Evolutionary conservation across 2,797 vertebrate species (phyloP), one percentile per base, ranked within the genome.

Genomic region (Ataeniobius toweri): DNA sequence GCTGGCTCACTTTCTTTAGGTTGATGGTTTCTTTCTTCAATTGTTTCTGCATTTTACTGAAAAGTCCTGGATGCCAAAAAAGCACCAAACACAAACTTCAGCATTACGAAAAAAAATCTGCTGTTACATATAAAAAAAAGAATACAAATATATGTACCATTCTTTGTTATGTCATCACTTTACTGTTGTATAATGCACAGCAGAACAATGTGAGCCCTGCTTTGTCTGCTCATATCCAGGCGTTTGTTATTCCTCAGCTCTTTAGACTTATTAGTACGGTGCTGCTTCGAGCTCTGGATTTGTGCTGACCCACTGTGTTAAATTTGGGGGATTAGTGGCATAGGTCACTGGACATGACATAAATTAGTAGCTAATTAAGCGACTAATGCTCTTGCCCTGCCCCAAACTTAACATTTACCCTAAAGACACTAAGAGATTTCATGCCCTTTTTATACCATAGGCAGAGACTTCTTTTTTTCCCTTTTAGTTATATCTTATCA

Each of bases 301-400:
- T 83, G 77, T 82, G 77, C 85, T 82, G 80, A 82, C 88, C 86
- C 85, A 79, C 88, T 90, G 86, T 91, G 91, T 93, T 91, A 91
- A 90, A 91, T 92, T 89, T 90, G 84, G 73, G 69, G 86, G 87
- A 89, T 90, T 91, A 91, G 90, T 89, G 83, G 81, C 88, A 89
- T 84, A 92, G 82, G 88, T 89, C 90, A 91, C 89, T 92, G 89
- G 90, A 83, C 83, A 79, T 80, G 72, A 86, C 88, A 90, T 87
- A 93, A 93, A 93, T 94, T 92, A 80, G 79, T 77, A 85, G 87
- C 88, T 93, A 94, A 95, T 95, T 95, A 94, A 86, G 88, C 83
- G 75, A 77, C 88, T 86, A 86, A 91, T 93, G 85, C 91, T 88
- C 82, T 83, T 86, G 83, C 84, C 84, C 87, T 90, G 77, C 83